phyloP scores from a whole-genome alignment of 1,140 invertebrate species.

The Apis florea region DNA sequence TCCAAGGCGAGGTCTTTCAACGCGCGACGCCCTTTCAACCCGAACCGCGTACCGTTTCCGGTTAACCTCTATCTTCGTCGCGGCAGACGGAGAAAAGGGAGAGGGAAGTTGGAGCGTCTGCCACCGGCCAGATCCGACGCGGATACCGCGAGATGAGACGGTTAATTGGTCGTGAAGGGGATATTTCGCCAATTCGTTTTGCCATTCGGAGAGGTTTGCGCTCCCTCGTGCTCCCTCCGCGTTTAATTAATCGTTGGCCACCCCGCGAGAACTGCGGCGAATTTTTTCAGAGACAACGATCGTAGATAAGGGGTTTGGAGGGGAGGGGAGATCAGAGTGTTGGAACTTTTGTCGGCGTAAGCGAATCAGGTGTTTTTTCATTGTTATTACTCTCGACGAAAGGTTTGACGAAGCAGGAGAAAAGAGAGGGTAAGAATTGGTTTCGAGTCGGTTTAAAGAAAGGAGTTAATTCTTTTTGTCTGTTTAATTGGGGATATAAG shows the following conservation, averaged over 20 bases:
- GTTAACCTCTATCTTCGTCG: background rate
- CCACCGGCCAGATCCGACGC: conserved; percentile 18
- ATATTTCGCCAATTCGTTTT: background rate
- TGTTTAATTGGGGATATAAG: too few relatives aligned
- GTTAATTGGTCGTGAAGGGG: conserved; percentile 46
- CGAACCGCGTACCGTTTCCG: background rate
- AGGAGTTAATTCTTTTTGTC: too few relatives aligned
- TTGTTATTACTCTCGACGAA: too few relatives aligned
- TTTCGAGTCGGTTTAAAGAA: too few relatives aligned
- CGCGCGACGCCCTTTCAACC: conserved; percentile 14
- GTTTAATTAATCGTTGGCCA: conserved; percentile 29
- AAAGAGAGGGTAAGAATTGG: too few relatives aligned
- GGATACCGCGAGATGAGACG: conserved; percentile 41
- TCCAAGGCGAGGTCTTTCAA: background rate
- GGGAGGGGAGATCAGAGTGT: too few relatives aligned
- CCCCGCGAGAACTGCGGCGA: too few relatives aligned
- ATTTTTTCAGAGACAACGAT: too few relatives aligned
- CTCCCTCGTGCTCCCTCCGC: conserved; percentile 22
- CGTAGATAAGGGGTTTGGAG: too few relatives aligned
- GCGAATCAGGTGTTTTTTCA: too few relatives aligned
- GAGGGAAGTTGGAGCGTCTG: background rate
- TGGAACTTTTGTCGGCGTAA: too few relatives aligned
- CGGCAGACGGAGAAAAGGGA: background rate
- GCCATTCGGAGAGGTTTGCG: conserved; percentile 7
- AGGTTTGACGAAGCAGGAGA: too few relatives aligned